These are phyloP conservation scores for Catalaphyllia jardinei DNA, from an alignment of 64 coral and sea anemone genomes.

Conservation along the genomic window DNA sequence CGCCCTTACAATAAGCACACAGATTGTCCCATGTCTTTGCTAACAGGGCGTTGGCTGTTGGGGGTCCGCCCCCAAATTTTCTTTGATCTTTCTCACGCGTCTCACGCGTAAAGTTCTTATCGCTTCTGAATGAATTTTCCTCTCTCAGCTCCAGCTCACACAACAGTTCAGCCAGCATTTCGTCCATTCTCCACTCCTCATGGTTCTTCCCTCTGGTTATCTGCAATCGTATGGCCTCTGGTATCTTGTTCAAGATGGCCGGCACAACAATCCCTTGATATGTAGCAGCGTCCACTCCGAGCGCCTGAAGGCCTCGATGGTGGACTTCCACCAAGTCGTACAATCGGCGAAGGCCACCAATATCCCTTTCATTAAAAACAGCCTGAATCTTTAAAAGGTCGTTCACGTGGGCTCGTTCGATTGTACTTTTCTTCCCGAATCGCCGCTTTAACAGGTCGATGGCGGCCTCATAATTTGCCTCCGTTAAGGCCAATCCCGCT, in stretches of 20 bases:
- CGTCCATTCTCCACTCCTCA: conserved; percentile 18
- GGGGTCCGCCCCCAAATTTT: too few species aligned
- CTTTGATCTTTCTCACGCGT: too few species aligned
- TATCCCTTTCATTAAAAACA: conserved; percentile 33
- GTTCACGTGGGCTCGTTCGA: conserved; percentile 38
- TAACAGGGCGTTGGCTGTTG: too few species aligned
- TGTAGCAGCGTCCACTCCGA: conserved; percentile 20
- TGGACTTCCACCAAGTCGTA: conserved; percentile 28
- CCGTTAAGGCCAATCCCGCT: conserved; percentile 49
- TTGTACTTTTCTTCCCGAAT: conserved; percentile 22
- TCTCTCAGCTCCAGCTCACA: conserved; percentile 42
- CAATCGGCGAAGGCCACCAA: not conserved
- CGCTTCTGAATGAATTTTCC: conserved; percentile 3
- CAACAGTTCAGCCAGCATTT: conserved; percentile 41
- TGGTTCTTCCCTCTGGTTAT: conserved; percentile 43
- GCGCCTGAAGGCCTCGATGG: conserved; percentile 12
- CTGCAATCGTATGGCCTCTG: conserved; percentile 11
- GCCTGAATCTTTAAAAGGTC: conserved; percentile 18
- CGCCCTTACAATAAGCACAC: too few species aligned
- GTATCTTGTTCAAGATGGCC: conserved; percentile 32
- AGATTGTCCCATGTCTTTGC: too few species aligned
- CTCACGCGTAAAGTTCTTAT: too few species aligned
- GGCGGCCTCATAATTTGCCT: conserved; percentile 39
- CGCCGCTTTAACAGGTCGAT: conserved; percentile 22
- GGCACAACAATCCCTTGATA: conserved; percentile 47